Conservation (phyloP, 2,888 invertebrate genomes). For the Phymatocera aterrima region DNA sequence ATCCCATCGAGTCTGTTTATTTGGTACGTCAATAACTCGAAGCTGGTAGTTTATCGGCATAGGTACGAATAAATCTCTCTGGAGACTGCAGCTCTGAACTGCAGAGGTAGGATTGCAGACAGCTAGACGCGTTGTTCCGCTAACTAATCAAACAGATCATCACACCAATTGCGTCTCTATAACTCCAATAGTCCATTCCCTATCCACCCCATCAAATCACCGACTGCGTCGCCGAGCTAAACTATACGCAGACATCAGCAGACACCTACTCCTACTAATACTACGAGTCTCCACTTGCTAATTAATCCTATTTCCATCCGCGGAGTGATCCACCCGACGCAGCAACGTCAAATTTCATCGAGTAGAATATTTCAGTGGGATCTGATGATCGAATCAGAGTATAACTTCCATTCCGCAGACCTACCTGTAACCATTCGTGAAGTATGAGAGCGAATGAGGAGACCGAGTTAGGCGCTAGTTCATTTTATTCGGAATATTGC, state of each 20-base stretch:
- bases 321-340: not conserved
- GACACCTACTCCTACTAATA: conserved; percentile 10
- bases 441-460: too few species aligned
- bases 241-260: too few species aligned
- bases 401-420: not conserved
- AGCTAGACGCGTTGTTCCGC: not conserved
- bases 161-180: conserved; percentile 33
- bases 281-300: conserved; percentile 17
- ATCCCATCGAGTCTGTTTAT: not conserved
- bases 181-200: not conserved
- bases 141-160: conserved; percentile 42
- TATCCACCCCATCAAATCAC: conserved; percentile 2
- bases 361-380: not conserved
- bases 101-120: conserved; percentile 1
- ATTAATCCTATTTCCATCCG: conserved; percentile 33
- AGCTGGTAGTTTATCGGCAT: not conserved
- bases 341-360: not conserved
- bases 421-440: not conserved
- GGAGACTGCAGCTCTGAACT: not conserved
- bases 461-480: too few species aligned
- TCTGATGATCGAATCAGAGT: not conserved
- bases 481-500: too few species aligned
- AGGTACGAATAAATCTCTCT: not conserved
- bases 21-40: not conserved
- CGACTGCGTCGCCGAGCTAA: conserved; percentile 4